A percentile compares a stretch with the other conserved stretches of the same genome.
These are phyloP conservation scores for Argyrosomus japonicus DNA, from an alignment of 2,113 vertebrate genomes.

Conservation along the genomic window DNA sequence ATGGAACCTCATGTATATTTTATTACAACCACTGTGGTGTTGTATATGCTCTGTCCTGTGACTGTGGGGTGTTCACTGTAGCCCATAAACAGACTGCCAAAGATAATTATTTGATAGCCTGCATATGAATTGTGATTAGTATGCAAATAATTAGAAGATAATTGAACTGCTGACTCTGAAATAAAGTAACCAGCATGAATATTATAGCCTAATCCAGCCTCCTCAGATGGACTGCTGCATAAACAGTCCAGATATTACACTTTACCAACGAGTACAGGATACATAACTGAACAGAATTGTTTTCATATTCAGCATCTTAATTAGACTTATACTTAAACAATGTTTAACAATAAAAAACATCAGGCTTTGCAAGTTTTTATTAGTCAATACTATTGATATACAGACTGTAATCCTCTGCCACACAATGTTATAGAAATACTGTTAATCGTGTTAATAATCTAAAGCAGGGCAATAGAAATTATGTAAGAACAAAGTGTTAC, in stretches of 20 bases:
- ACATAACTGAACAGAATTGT: neutral
- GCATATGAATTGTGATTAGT: neutral
- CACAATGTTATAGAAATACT: neutral
- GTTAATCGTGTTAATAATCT: too few species aligned
- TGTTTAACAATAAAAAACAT: neutral
- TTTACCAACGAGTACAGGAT: neutral
- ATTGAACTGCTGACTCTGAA: neutral
- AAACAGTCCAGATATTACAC: conserved; percentile 4
- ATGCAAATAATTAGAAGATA: neutral
- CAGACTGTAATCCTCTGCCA: neutral
- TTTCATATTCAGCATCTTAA: neutral
- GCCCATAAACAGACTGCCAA: neutral
- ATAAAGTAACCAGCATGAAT: neutral
- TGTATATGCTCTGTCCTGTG: neutral
- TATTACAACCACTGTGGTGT: neutral
- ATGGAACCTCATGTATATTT: neutral
- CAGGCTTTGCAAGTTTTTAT: neutral
- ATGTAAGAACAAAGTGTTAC: neutral
- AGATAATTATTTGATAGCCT: neutral
- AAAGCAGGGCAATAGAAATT: neutral
- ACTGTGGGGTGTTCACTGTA: neutral
- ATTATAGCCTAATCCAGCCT: neutral
- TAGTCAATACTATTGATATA: neutral
- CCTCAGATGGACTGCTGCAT: neutral
- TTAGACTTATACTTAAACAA: neutral